A percentile compares a stretch with the other conserved stretches of the same genome.
Evolutionary conservation across 2,888 invertebrate genomes (phyloP).

Genomic region (Drosophila melanocephala): DNA sequence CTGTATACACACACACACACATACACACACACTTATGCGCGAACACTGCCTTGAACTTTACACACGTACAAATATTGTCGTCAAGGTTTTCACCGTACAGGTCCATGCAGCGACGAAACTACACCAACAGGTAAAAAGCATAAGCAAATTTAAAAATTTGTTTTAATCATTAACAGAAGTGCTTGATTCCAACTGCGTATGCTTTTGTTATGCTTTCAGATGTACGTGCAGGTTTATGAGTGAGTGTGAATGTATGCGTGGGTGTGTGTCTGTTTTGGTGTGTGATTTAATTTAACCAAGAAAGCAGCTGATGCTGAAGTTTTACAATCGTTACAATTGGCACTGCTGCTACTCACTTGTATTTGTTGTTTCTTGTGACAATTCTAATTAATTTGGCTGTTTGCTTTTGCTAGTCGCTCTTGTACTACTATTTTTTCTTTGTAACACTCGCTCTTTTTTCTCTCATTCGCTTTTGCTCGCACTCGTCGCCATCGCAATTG

Average conservation of each 20-base stretch:
- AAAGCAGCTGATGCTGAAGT: constrained; percentile 55
- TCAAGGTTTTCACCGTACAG: constrained; percentile 44
- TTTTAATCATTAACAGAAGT: constrained; percentile 6
- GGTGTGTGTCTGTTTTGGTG: constrained; percentile 15
- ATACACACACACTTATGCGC: constrained; percentile 6
- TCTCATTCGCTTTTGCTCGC: constrained; percentile 39
- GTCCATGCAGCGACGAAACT: constrained; percentile 30
- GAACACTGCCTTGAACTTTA: constrained; percentile 51
- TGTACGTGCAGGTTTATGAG: constrained; percentile 8
- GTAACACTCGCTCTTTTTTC: constrained; percentile 59
- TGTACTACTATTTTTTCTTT: constrained; percentile 21
- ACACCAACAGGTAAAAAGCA: constrained; percentile 55
- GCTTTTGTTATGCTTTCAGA: constrained; percentile 66
- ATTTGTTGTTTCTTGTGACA: constrained; percentile 23
- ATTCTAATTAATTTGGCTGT: constrained; percentile 33
- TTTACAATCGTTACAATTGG: constrained; percentile 20
- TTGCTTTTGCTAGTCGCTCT: constrained; percentile 37
- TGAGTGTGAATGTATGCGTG: constrained; percentile 11
- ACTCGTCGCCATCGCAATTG: constrained; percentile 70
- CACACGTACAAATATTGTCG: constrained; percentile 32
- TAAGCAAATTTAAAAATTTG: neutral
- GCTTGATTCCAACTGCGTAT: constrained; percentile 30
- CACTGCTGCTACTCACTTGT: constrained; percentile 43
- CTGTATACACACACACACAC: constrained; percentile 5
- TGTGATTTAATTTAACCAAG: constrained; percentile 45